Base-by-base conservation (phyloP, 2,797 vertebrate species). In the Pangasius djambal region DNA sequence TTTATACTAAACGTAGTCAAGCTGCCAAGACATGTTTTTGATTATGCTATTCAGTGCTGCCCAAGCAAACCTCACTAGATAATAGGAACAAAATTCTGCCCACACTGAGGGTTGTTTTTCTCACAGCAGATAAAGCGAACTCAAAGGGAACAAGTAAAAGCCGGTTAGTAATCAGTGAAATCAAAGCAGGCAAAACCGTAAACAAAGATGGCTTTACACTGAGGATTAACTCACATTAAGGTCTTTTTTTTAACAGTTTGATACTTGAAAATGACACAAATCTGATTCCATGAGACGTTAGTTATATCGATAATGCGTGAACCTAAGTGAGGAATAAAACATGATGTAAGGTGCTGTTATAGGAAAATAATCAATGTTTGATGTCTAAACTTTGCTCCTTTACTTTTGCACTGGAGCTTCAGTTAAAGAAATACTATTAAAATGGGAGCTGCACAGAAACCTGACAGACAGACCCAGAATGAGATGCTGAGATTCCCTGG, bases 401-500 rank as follows among this genome's bases (percentile, higher is more conserved):
- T 69, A 69, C 65, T 69, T 69, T 31, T 31, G 13, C n/a, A 34
- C n/a, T 5, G 12, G 13, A 69, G 13, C 13, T 31, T 0, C 1
- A 13, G 10, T 10, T 48, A 75, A 55, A 20, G n/a, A 22, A 34
- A 34, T 9, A 79, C 7, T 10, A 20, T 57, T 79, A 5, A 22
- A 55, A 57, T 10, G 15, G 20, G 20, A 57, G 31, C 52, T 22
- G 16, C 37, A 57, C 4, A 50, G 55, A 6, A 57, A 52, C 52
- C 13, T 65, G 44, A 50, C n/a, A 52, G 78, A 81, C 50, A 84
- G 37, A 84, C 7, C 9, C 13, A 67, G 37, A 16, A 34, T 87
- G 20, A 89, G 59, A 34, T 44, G 52, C 34, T 82, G 55, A 61
- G 31, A 82, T 40, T 59, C 5, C 50, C 57, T 89, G 84, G 59